Conservation (phyloP, 92 coral and sea anemone genomes). For the Zoanthus gigantus region DNA sequence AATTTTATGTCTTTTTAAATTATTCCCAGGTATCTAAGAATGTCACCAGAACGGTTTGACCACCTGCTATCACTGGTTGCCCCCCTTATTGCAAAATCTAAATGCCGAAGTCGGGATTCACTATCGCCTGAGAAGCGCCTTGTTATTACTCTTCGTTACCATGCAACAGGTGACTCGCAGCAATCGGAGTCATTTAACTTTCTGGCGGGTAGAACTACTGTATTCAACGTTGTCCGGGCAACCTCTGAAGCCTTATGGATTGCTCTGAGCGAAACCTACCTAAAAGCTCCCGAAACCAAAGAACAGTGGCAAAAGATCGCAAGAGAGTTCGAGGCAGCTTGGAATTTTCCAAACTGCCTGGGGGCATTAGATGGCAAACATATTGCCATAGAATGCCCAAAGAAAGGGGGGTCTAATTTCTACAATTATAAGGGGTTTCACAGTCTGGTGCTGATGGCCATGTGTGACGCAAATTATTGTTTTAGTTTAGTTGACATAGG, state of each 20-base stretch:
- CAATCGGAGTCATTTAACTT: conserved; percentile 53
- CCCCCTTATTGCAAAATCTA: conserved; percentile 43
- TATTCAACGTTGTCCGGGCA: conserved; percentile 25
- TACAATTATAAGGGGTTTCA: conserved; percentile 53
- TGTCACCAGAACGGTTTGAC: conserved; percentile 41
- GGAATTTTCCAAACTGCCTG: conserved; percentile 12
- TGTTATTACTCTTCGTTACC: conserved; percentile 46
- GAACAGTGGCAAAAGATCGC: conserved; percentile 19
- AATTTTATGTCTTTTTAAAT: conserved; percentile 19
- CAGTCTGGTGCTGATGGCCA: conserved; percentile 51
- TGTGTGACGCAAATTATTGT: conserved; percentile 48
- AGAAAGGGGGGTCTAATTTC: conserved; percentile 11
- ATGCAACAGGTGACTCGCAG: conserved; percentile 58
- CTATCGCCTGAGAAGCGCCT: conserved; percentile 46
- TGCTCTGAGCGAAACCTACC: conserved; percentile 35
- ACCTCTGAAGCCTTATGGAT: conserved; percentile 41
- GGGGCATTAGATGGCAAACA: conserved; percentile 16
- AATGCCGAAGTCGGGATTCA: conserved; percentile 27
- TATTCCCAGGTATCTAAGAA: conserved; percentile 36
- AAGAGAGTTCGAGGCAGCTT: conserved; percentile 12
- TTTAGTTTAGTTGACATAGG: conserved; percentile 44
- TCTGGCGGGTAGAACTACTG: conserved; percentile 45
- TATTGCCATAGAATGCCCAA: conserved; percentile 16
- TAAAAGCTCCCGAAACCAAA: conserved; percentile 26
- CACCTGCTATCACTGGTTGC: conserved; percentile 40